Evolutionary conservation across 1,140 invertebrate genomes (phyloP), one percentile per base, ranked within the genome.

Genomic region (Pentalonia nigronervosa): DNA sequence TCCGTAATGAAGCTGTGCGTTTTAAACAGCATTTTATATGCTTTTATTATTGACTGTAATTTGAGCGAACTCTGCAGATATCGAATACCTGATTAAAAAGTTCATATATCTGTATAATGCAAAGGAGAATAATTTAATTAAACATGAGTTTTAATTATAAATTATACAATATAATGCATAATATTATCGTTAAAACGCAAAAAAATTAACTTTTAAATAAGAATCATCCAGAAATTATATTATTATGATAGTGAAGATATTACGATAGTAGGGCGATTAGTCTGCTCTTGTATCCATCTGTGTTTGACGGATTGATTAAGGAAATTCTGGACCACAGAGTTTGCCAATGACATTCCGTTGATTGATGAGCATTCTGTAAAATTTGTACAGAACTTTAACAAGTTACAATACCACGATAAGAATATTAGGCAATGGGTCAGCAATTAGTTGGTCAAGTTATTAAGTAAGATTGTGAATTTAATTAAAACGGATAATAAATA

Each of bases 331-430:
- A 60, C 87, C 23, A 41, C 36, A 53, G n/a, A 41, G 89, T 60
- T 90, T 90, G 89, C 36, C 53, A 30, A 90, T 90, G 89, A 60
- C 89, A 41, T 41, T 36, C 17, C 14, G 34, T 90, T 90, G 89
- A 90, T 90, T 60, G 36, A 90, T 90, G 89, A 90, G 34, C 30
- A 21, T 50, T 21, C 41, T 30, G 83, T 25, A 45, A 30, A 86
- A 45, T 86, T 30, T 86, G 41, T n/a, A 67, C 30, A 47, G 36
- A 25, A 86, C 83, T 86, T 86, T 47, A 30, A 86, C 36, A 86
- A 30, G 34, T 30, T n/a, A 9, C 3, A 76, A 34, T n/a, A 4
- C 14, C n/a, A 76, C n/a, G 7, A 76, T n/a, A 76, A 67, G 30
- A n/a, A 76, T 41, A 41, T 76, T n/a, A n/a, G 20, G 2, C 50